These are phyloP conservation scores for Triplophysa rosa DNA, from an alignment of 2,113 vertebrate species.

Conservation along the genomic window DNA sequence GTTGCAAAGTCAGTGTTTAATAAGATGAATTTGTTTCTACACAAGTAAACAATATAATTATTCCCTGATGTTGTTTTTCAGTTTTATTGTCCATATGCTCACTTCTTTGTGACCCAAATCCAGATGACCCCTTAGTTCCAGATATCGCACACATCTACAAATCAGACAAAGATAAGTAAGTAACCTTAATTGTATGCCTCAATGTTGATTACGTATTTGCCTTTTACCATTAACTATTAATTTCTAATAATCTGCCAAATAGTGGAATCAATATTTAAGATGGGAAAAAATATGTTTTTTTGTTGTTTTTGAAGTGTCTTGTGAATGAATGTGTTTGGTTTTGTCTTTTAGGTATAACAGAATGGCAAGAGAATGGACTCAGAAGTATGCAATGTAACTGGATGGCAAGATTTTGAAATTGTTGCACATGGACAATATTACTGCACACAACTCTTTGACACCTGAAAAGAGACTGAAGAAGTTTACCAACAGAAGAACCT, in stretches of 20 bases:
- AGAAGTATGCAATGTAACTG: conserved; percentile 95
- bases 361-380: conserved; percentile 94
- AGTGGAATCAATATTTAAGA: no score
- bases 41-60: neutral
- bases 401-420: conserved; percentile 51
- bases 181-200: conserved; percentile 48
- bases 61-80: conserved; percentile 61
- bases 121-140: conserved; percentile 94
- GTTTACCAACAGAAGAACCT: conserved; percentile 38
- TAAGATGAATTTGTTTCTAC: neutral
- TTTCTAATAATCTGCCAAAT: neutral
- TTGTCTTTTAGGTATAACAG: conserved; percentile 87
- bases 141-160: conserved; percentile 97
- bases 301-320: neutral
- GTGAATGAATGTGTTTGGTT: conserved; percentile 41
- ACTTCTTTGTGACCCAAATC: conserved; percentile 94
- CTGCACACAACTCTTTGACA: conserved; percentile 73
- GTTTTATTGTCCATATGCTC: conserved; percentile 98
- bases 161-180: conserved; percentile 94
- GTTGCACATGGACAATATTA: conserved; percentile 59
- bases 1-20: neutral
- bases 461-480: conserved; percentile 58
- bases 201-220: no score
- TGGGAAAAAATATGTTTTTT: no score
- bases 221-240: no score